These are phyloP conservation scores for Oligia latruncula DNA, from an alignment of 2,888 invertebrate species.

Conservation along the genomic window DNA sequence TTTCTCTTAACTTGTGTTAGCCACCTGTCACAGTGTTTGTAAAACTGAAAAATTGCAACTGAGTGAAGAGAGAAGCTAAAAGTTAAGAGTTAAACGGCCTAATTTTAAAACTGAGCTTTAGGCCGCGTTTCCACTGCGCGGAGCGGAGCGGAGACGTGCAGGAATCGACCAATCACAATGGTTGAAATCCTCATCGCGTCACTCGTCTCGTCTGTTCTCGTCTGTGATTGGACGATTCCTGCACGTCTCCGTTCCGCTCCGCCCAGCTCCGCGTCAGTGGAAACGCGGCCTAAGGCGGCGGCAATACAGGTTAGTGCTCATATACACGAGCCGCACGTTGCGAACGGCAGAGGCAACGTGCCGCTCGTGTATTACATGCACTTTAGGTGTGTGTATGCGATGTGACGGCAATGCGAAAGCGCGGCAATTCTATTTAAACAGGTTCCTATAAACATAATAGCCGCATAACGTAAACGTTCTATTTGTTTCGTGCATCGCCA, in stretches of 20 bases:
- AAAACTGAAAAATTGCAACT: slow-evolving; percentile 92
- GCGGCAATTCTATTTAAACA: not conserved
- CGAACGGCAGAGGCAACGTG: not conserved
- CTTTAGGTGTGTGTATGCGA: not conserved
- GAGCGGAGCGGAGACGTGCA: too few species aligned
- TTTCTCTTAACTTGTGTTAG: slow-evolving; percentile 92
- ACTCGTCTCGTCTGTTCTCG: too few species aligned
- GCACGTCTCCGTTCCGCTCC: too few species aligned
- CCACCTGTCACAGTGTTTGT: slow-evolving; percentile 94
- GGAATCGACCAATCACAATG: too few species aligned
- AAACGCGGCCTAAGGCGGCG: too few species aligned
- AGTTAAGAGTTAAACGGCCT: slow-evolving; percentile 30
- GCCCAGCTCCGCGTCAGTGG: too few species aligned
- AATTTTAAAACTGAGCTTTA: slow-evolving; percentile 3
- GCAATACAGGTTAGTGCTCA: too few species aligned
- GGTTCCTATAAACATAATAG: not conserved
- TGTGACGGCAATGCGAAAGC: not conserved
- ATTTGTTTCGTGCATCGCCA: not conserved
- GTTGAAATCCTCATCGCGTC: too few species aligned
- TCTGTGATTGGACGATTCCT: too few species aligned
- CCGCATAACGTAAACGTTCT: not conserved
- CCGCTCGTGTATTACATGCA: not conserved
- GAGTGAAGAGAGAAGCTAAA: slow-evolving; percentile 71
- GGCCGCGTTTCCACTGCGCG: too few species aligned
- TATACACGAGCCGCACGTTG: not conserved